Evolutionary conservation across 2,113 vertebrate species (phyloP).

Genomic region (Epinephelus fuscoguttatus): DNA sequence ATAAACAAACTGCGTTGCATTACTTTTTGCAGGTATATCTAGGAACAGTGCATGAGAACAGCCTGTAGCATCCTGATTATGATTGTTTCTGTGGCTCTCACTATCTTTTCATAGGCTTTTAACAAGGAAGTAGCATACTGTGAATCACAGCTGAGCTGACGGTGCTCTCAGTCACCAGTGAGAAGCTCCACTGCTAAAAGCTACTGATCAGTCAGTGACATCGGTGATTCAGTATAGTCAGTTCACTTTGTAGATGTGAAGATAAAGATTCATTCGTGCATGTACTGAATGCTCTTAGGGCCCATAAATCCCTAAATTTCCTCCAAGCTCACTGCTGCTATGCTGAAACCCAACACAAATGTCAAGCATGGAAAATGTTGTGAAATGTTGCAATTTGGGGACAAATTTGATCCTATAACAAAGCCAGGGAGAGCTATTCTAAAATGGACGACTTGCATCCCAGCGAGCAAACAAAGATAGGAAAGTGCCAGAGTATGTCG

Average conservation of each 20-base stretch:
- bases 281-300: neutral
- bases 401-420: neutral
- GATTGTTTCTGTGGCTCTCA: neutral
- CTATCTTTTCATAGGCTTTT: neutral
- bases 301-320: neutral
- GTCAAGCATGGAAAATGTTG: neutral
- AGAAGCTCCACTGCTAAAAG: neutral
- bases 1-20: no score
- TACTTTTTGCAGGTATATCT: no score
- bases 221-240: neutral
- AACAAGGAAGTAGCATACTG: neutral
- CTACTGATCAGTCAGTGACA: neutral
- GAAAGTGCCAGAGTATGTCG: conserved; percentile 36
- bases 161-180: neutral
- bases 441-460: conserved; percentile 26
- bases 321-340: neutral
- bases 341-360: neutral
- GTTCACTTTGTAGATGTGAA: neutral
- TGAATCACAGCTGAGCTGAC: neutral
- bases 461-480: conserved; percentile 51
- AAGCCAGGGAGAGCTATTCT: conserved; percentile 2
- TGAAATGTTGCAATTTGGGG: conserved; percentile 1
- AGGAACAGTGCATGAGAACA: no score
- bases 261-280: neutral
- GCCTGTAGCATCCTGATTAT: no score